Conservation (phyloP, 2,797 vertebrate species). For the Tolypeutes matacus region DNA sequence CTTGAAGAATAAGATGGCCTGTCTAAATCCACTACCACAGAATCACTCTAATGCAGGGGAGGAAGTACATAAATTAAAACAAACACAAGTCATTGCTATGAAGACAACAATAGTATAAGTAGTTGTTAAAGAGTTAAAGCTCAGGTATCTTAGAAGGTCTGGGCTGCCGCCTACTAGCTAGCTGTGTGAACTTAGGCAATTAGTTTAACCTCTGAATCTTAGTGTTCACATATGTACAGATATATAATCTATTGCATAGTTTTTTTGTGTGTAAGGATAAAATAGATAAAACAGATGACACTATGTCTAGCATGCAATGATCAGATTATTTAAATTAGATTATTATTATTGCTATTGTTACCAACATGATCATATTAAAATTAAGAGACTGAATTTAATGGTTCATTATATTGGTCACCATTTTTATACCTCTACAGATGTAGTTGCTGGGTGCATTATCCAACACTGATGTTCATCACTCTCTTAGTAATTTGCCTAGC, state of each 20-base stretch:
- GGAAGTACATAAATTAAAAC: not conserved
- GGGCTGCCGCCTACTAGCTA: not conserved
- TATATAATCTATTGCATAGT: not conserved
- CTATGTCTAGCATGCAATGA: not conserved
- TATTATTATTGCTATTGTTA: not conserved
- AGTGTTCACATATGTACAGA: not conserved
- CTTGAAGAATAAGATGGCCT: not conserved
- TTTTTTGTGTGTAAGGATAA: not conserved
- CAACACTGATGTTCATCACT: not conserved
- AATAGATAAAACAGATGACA: not conserved
- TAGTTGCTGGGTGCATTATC: not conserved
- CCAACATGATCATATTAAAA: not conserved
- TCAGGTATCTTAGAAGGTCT: not conserved
- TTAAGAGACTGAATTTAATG: slow-evolving; percentile 13
- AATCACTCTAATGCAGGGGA: not conserved
- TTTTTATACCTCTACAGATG: not conserved
- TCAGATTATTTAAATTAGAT: not conserved
- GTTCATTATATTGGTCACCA: not conserved
- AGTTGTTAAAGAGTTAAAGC: not conserved
- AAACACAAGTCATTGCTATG: not conserved
- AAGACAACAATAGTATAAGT: not conserved
- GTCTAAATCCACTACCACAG: not conserved
- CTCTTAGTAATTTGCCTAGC: slow-evolving; percentile 11
- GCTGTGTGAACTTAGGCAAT: not conserved
- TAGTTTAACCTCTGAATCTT: slow-evolving; percentile 29